These are phyloP conservation scores for Pachyrhynchus sulphureomaculatus DNA, from an alignment of 1,140 invertebrate species.

Conservation along the genomic window DNA sequence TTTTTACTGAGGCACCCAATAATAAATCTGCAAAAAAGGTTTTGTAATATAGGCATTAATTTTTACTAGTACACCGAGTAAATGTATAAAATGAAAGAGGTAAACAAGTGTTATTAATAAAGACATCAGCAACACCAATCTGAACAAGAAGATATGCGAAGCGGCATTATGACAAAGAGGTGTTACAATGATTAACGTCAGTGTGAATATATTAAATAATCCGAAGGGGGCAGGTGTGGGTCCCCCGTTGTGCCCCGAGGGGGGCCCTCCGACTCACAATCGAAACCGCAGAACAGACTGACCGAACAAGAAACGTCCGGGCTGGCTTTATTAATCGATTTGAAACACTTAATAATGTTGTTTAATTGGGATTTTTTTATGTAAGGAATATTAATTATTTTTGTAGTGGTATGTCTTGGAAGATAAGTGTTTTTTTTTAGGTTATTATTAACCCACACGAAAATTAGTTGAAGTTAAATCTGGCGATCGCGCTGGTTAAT, in stretches of 20 bases:
- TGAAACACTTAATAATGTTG: constrained; percentile 25
- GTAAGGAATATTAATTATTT: constrained; percentile 16
- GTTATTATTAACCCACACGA: too few relatives aligned
- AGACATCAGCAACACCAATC: constrained; percentile 16
- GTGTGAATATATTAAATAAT: constrained; percentile 51
- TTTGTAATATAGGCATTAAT: too few relatives aligned
- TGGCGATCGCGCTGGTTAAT: too few relatives aligned
- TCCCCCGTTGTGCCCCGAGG: constrained; percentile 36
- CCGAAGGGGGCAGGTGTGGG: constrained; percentile 44
- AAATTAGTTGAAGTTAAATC: too few relatives aligned
- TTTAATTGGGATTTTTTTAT: constrained; percentile 23
- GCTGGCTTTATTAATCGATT: constrained; percentile 26
- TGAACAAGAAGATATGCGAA: constrained; percentile 20
- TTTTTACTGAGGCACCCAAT: too few relatives aligned
- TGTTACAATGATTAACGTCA: constrained; percentile 48
- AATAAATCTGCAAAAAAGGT: too few relatives aligned
- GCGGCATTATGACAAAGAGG: constrained; percentile 41
- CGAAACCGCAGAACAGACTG: constrained; percentile 21
- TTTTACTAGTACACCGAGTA: too few relatives aligned
- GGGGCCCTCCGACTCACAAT: constrained; percentile 34
- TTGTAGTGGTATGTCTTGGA: background rate
- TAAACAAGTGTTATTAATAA: constrained; percentile 15
- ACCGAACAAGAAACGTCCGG: constrained; percentile 5
- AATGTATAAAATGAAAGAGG: too few relatives aligned
- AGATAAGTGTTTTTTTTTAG: too few relatives aligned